Percentiles rank a stretch among this genome's conserved stretches.
These are phyloP conservation scores for Drosophila pruinosa DNA, from an alignment of 1,140 invertebrate genomes.

Conservation along the genomic window DNA sequence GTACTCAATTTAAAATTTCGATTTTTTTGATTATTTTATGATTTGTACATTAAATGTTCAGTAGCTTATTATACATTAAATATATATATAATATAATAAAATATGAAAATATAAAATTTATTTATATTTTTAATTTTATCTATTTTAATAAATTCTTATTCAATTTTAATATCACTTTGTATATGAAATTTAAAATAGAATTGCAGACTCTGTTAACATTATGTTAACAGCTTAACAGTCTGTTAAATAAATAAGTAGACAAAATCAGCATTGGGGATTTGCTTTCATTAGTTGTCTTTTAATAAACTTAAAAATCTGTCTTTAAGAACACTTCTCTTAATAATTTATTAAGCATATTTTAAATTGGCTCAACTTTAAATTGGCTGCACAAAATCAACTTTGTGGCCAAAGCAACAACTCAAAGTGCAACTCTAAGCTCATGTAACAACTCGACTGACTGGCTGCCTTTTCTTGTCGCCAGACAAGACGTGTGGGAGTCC, in stretches of 20 bases:
- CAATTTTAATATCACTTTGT: too few species aligned
- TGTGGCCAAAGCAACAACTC: background rate
- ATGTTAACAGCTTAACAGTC: too few species aligned
- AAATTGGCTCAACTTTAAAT: background rate
- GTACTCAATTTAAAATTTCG: background rate
- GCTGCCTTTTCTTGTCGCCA: background rate
- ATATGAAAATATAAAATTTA: too few species aligned
- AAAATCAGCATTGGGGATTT: too few species aligned
- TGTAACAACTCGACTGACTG: background rate
- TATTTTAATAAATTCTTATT: too few species aligned
- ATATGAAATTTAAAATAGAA: too few species aligned
- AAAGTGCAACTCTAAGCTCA: background rate
- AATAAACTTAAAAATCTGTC: background rate
- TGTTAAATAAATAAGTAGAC: too few species aligned
- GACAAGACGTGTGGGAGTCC: conserved; percentile 3
- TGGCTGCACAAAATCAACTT: background rate
- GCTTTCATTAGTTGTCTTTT: too few species aligned
- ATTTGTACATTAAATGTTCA: background rate
- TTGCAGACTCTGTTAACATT: too few species aligned
- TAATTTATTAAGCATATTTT: background rate
- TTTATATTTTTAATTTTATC: too few species aligned
- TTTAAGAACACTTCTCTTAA: background rate
- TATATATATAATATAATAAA: too few species aligned
- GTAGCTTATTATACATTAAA: too few species aligned
- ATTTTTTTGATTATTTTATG: background rate